Base-by-base conservation (phyloP, 2,888 invertebrate species). In the Linyphia triangularis region DNA sequence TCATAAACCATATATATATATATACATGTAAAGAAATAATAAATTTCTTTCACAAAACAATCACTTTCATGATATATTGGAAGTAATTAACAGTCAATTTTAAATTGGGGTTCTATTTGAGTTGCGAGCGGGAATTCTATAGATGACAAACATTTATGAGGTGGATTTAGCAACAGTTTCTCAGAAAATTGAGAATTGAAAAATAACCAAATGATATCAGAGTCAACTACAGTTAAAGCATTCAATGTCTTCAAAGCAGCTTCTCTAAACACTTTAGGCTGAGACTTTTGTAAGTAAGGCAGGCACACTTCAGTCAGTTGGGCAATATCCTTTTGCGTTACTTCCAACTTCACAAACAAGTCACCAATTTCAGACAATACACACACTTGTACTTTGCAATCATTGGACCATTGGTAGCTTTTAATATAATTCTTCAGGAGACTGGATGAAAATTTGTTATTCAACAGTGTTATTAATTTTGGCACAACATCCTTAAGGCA, bases 201-300 rank as follows among this genome's bases (percentile, higher is more conserved):
- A 65, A 85, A 85, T 16, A 75, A 85, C 85, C 85, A 89, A 1
- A 89, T 10, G 37, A 75, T 67, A 85, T 89, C 89, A 19, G 79
- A 33, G 57, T 89, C 69, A 37, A 85, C 37, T n/a, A 26, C 24
- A 7, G 63, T 30, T 65, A 89, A 65, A 6, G 57, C 61, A 37
- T 84, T 57, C 4, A 89, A 26, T 57, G 83, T 78, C 57, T 84
- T 78, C 6, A 57, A 43, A 33, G 84, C 83, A 51, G 88, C 88
- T 13, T 57, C 63, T 78, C 84, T 83, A 10, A 89, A 40, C 19
- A 67, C 72, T 57, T 61, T 81, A 7, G 88, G 78, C 19, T 89
- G 88, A 22, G n/a, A 30, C 26, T 30, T 78, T 22, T 72, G 43
- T 33, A 89, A 51, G 65, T 78, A 89, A 26, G 72, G 84, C 24